Evolutionary conservation across 2,797 vertebrate species (phyloP).

Genomic region (Lepus townsendii): DNA sequence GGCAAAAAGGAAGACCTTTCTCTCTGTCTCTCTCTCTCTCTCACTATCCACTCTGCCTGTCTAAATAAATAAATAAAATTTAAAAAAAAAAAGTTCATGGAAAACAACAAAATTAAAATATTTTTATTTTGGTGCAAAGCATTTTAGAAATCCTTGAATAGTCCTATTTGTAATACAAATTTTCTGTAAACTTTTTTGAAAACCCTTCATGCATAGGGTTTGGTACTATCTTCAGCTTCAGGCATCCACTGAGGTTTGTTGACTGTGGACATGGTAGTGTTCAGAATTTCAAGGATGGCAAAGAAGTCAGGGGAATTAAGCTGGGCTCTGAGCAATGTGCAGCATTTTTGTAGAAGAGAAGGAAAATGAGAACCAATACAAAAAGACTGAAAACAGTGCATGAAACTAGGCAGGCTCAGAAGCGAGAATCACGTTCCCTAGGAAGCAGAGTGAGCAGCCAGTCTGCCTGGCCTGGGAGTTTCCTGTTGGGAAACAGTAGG

Average conservation of each 20-base stretch:
- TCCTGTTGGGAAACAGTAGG: not conserved
- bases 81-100: no score
- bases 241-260: not conserved
- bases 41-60: no score
- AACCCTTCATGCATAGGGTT: not conserved
- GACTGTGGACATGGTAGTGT: not conserved
- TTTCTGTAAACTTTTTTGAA: no score
- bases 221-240: not conserved
- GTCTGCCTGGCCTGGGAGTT: not conserved
- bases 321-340: not conserved
- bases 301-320: not conserved
- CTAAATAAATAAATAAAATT: no score
- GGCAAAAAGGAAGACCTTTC: no score
- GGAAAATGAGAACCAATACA: not conserved
- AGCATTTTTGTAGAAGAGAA: not conserved
- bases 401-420: not conserved
- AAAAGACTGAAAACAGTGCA: not conserved
- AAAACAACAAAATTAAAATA: no score
- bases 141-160: no score
- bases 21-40: no score
- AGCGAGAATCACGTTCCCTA: not conserved
- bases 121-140: no score
- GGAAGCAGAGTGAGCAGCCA: not conserved
- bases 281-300: not conserved
- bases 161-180: no score